Percentiles rank a stretch among this genome's conserved stretches.
Evolutionary conservation across 2,797 vertebrate species (phyloP).

Genomic region (Pangasius larnaudii): DNA sequence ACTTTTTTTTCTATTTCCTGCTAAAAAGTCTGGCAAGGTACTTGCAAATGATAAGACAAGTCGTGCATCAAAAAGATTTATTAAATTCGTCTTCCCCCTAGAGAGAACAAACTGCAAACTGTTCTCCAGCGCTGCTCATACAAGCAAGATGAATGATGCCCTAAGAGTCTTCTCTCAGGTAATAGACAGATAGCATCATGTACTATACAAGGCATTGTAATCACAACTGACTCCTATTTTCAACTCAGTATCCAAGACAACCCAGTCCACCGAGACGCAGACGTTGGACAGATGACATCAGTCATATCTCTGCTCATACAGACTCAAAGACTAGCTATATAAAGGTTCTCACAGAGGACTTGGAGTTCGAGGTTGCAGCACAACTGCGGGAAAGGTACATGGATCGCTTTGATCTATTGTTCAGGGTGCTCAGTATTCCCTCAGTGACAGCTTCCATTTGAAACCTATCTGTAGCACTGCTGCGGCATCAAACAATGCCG

Average conservation of each 20-base stretch:
- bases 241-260: slow-evolving; percentile 39
- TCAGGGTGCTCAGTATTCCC: slow-evolving; percentile 49
- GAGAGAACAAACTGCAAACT: slow-evolving; percentile 52
- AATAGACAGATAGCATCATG: slow-evolving; percentile 54
- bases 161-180: slow-evolving; percentile 51
- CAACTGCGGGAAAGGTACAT: slow-evolving; percentile 37
- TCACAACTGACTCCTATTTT: slow-evolving; percentile 58
- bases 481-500: slow-evolving; percentile 57
- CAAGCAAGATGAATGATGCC: slow-evolving; percentile 57
- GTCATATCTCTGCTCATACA: slow-evolving; percentile 46
- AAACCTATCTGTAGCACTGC: slow-evolving; percentile 56
- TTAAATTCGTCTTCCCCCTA: slow-evolving; percentile 54
- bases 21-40: slow-evolving; percentile 48
- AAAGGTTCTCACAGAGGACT: slow-evolving; percentile 46
- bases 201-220: slow-evolving; percentile 54
- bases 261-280: slow-evolving; percentile 36
- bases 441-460: slow-evolving; percentile 58
- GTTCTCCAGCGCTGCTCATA: slow-evolving; percentile 47
- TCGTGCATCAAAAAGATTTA: slow-evolving; percentile 57
- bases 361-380: slow-evolving; percentile 37
- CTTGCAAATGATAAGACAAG: slow-evolving; percentile 56
- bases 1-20: slow-evolving; percentile 32
- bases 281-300: slow-evolving; percentile 50
- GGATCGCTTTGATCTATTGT: slow-evolving; percentile 59
- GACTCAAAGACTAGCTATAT: slow-evolving; percentile 40